These are phyloP conservation scores for Cettia cetti DNA, from an alignment of 2,113 vertebrate genomes.

Conservation along the genomic window DNA sequence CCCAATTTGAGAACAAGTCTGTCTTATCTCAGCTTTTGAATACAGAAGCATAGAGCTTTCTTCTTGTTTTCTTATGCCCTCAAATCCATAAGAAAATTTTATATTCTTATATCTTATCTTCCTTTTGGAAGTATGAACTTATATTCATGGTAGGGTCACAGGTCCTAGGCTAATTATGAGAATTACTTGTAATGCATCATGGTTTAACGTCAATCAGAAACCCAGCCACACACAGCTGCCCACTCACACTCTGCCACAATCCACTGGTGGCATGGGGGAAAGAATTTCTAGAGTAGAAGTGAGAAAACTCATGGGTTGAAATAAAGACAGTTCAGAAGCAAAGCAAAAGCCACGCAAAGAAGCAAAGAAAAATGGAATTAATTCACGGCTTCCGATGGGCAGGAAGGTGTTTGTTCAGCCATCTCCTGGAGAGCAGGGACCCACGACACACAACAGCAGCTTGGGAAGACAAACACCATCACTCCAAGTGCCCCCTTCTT, in stretches of 20 bases:
- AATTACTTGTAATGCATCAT: neutral
- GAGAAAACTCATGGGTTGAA: neutral
- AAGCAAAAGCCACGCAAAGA: neutral
- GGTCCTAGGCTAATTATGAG: neutral
- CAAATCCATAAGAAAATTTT: neutral
- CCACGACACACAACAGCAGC: fast-evolving
- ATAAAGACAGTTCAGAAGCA: neutral
- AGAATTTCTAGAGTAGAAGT: neutral
- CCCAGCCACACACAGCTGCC: neutral
- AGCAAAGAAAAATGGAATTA: neutral
- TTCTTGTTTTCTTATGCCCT: neutral
- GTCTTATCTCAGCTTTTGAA: neutral
- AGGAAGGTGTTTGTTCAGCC: neutral
- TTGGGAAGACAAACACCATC: neutral
- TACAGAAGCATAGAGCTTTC: neutral
- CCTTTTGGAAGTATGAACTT: neutral
- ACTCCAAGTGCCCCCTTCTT: fast-evolving
- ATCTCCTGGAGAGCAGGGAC: neutral
- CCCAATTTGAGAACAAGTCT: neutral
- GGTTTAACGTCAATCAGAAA: neutral
- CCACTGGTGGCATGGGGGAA: neutral
- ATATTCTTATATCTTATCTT: neutral
- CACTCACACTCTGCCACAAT: neutral
- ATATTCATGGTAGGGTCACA: neutral
- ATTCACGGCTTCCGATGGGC: fast-evolving